phyloP scores from a whole-genome alignment of 1,140 invertebrate genomes.

The Sitophilus oryzae region DNA sequence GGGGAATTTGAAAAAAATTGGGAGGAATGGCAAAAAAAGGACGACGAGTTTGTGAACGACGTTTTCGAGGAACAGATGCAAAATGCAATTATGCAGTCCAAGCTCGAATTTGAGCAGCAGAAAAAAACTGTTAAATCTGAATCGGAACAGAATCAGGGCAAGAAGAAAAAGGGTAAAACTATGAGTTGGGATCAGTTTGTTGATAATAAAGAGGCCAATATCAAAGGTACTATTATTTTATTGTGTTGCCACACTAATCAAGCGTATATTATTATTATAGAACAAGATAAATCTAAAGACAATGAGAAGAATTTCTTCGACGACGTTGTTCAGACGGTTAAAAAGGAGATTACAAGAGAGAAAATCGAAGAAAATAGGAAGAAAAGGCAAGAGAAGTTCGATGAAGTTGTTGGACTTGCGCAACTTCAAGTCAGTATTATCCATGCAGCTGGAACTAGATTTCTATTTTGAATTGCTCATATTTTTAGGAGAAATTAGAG shows the following conservation, averaged over 20 bases:
- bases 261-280: conserved; percentile 10
- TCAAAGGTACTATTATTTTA: conserved; percentile 45
- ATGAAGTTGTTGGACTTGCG: conserved; percentile 37
- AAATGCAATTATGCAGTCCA: conserved; percentile 60
- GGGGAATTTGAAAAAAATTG: conserved; percentile 47
- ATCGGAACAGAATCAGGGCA: conserved; percentile 47
- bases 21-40: conserved; percentile 57
- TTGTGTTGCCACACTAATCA: background rate
- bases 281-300: conserved; percentile 6
- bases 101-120: conserved; percentile 63
- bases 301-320: conserved; percentile 58
- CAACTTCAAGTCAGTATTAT: conserved; percentile 39
- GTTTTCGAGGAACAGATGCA: conserved; percentile 58
- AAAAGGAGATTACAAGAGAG: conserved; percentile 59
- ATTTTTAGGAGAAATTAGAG: conserved; percentile 58
- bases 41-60: conserved; percentile 56
- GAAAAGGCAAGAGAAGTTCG: conserved; percentile 36
- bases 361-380: conserved; percentile 56
- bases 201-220: conserved; percentile 17
- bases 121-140: conserved; percentile 47
- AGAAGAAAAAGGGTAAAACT: conserved; percentile 60
- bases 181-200: conserved; percentile 61
- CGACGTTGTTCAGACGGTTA: conserved; percentile 58
- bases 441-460: conserved; percentile 7
- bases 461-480: background rate